Evolutionary conservation across 2,888 invertebrate genomes (phyloP).

Genomic region (Drosophila meridionalis): DNA sequence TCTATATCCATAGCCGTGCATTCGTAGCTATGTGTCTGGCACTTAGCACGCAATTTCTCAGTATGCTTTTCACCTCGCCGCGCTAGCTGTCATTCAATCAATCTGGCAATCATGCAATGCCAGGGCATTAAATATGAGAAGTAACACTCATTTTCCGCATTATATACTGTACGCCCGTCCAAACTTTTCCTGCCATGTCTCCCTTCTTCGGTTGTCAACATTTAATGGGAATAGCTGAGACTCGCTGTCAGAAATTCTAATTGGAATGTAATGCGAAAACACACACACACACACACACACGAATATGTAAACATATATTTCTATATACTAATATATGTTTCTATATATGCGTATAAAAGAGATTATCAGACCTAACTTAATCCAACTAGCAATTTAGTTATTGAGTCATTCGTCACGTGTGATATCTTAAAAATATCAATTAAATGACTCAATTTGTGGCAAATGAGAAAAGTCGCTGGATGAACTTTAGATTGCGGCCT

Average conservation of each 20-base stretch:
- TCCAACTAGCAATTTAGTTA: constrained; percentile 28
- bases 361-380: constrained; percentile 24
- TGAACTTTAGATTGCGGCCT: constrained; percentile 11
- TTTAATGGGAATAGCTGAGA: constrained; percentile 63
- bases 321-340: neutral
- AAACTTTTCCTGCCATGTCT: constrained; percentile 5
- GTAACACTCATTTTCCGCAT: constrained; percentile 25
- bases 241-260: constrained; percentile 57
- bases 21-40: constrained; percentile 50
- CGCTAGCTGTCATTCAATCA: constrained; percentile 74
- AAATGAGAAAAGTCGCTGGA: neutral
- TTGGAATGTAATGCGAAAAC: constrained; percentile 35
- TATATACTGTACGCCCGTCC: constrained; percentile 8
- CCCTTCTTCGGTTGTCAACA: constrained; percentile 44
- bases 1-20: constrained; percentile 22
- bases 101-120: constrained; percentile 62
- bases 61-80: constrained; percentile 9
- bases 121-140: constrained; percentile 47
- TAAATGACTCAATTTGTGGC: constrained; percentile 17
- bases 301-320: neutral
- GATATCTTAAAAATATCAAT: constrained; percentile 30
- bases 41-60: constrained; percentile 73
- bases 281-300: constrained; percentile 3
- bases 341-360: neutral
- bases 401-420: constrained; percentile 18